These are phyloP conservation scores for Lithophane ornitopus DNA, from an alignment of 2,888 invertebrate species.

Conservation along the genomic window DNA sequence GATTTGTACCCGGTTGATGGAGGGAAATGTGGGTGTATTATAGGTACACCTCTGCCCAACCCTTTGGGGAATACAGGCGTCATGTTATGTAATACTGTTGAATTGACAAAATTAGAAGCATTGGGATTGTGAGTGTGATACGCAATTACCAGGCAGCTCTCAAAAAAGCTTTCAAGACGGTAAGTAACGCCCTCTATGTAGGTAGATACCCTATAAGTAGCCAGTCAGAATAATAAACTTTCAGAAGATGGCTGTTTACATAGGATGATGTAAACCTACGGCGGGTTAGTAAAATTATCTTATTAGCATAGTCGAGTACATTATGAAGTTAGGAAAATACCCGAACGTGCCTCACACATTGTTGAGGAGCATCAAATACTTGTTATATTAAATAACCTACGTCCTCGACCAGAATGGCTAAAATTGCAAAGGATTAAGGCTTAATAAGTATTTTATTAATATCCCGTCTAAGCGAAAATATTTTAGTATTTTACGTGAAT, in stretches of 20 bases:
- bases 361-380: constrained; percentile 10
- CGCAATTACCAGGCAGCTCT: neutral
- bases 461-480: neutral
- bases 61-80: no score
- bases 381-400: constrained; percentile 1
- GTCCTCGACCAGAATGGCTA: neutral
- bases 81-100: neutral
- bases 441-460: neutral
- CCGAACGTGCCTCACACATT: constrained; percentile 11
- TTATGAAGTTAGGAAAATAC: constrained; percentile 29
- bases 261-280: constrained; percentile 18
- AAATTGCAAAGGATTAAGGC: neutral
- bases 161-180: neutral
- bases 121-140: neutral
- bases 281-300: constrained; percentile 18
- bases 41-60: no score
- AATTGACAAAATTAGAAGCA: neutral
- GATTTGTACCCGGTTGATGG: no score
- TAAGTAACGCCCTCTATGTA: neutral
- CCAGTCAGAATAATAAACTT: constrained; percentile 28
- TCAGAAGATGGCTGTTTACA: constrained; percentile 20
- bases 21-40: no score
- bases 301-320: constrained; percentile 21
- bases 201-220: neutral
- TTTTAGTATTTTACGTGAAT: neutral